These are phyloP conservation scores for Volucella bombylans DNA, from an alignment of 2,888 invertebrate genomes.

Conservation along the genomic window DNA sequence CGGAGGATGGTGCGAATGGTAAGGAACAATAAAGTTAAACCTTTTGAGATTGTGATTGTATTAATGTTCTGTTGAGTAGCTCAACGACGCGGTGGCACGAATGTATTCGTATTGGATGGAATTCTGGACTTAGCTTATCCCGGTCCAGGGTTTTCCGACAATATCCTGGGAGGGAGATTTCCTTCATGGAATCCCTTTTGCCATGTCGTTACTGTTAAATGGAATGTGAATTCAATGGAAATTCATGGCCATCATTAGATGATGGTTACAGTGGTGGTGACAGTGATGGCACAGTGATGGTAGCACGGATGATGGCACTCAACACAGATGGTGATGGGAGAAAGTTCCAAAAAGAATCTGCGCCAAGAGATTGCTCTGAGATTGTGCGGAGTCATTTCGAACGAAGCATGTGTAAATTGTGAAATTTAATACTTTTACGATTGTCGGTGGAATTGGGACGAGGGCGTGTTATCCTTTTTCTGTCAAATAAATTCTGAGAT, in stretches of 20 bases:
- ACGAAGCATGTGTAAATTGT: slow-evolving; percentile 11
- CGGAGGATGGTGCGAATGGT: neutral
- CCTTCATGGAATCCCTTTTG: neutral
- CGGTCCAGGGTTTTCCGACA: slow-evolving; percentile 21
- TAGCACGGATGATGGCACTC: neutral
- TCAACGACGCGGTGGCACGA: neutral
- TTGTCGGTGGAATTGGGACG: too few relatives aligned
- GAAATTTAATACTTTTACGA: too few relatives aligned
- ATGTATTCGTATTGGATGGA: slow-evolving; percentile 11
- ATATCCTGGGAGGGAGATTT: slow-evolving; percentile 19
- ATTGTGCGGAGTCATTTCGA: slow-evolving; percentile 34
- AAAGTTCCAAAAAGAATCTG: neutral
- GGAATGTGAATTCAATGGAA: slow-evolving; percentile 66
- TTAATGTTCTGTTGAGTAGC: slow-evolving; percentile 43
- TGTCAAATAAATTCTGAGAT: too few relatives aligned
- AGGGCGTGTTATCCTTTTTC: too few relatives aligned
- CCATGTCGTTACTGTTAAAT: slow-evolving; percentile 41
- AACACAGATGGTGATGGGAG: slow-evolving; percentile 4
- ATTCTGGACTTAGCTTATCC: slow-evolving; percentile 18
- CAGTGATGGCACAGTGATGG: neutral
- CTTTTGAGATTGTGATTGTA: slow-evolving; percentile 58
- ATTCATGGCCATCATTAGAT: slow-evolving; percentile 39
- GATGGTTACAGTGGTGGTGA: slow-evolving; percentile 1
- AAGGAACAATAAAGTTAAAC: slow-evolving; percentile 48
- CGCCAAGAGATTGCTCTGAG: slow-evolving; percentile 13